phyloP scores from a whole-genome alignment of 1,140 invertebrate genomes.

The Antheraea mylitta region DNA sequence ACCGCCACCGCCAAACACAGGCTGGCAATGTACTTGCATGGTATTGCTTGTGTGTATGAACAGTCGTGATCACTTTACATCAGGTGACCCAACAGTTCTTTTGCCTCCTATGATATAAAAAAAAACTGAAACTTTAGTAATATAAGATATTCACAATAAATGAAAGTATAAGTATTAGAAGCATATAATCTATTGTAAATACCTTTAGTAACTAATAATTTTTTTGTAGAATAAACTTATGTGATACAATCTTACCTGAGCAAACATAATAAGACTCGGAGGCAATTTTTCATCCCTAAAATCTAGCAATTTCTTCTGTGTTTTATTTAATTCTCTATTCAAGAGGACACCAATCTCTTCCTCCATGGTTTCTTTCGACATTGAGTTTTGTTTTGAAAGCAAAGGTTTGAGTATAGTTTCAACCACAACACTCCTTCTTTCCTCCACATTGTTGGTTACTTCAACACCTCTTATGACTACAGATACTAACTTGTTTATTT shows the following conservation, averaged over 20 bases:
- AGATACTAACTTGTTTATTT: constrained; percentile 92
- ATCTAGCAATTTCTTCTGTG: constrained; percentile 78
- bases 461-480: constrained; percentile 91
- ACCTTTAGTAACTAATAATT: no score
- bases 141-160: no score
- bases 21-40: no score
- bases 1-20: no score
- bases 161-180: no score
- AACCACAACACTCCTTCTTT: constrained; percentile 59
- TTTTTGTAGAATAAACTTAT: neutral
- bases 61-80: no score
- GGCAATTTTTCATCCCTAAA: constrained; percentile 88
- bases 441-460: constrained; percentile 88
- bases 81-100: no score
- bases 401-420: constrained; percentile 65
- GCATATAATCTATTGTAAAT: no score
- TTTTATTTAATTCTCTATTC: constrained; percentile 47
- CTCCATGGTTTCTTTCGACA: constrained; percentile 31
- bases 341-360: constrained; percentile 39
- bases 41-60: no score
- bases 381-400: constrained; percentile 72
- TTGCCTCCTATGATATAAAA: no score
- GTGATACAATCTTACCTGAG: constrained; percentile 81
- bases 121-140: no score
- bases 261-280: constrained; percentile 88